phyloP scores from a whole-genome alignment of 2,888 invertebrate genomes.

The Ferdinandea cuprea region DNA sequence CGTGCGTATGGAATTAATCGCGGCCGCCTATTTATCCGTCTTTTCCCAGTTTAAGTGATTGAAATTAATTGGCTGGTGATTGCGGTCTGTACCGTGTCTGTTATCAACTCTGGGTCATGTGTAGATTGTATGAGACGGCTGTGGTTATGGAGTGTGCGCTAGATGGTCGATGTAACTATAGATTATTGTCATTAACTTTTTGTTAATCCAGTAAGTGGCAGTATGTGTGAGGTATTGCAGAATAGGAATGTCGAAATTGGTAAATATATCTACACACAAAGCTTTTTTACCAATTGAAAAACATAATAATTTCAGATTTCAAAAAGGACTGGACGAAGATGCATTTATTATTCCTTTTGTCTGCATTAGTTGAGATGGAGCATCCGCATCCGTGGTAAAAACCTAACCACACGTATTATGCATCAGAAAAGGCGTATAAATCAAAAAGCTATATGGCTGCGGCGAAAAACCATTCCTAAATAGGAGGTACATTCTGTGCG shows the following conservation, averaged over 20 bases:
- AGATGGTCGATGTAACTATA: not conserved
- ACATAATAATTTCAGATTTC: no score
- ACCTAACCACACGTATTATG: constrained; percentile 31
- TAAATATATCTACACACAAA: no score
- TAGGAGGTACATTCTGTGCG: constrained; percentile 3
- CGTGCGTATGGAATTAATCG: constrained; percentile 57
- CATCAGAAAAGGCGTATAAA: constrained; percentile 49
- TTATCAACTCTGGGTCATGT: constrained; percentile 30
- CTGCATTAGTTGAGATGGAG: no score
- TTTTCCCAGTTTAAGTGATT: constrained; percentile 56
- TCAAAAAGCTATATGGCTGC: constrained; percentile 38
- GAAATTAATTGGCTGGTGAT: constrained; percentile 67
- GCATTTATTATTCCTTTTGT: constrained; percentile 11
- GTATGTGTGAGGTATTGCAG: constrained; percentile 18
- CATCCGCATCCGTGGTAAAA: constrained; percentile 10
- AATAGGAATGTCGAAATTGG: not conserved
- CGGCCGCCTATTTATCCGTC: constrained; percentile 50
- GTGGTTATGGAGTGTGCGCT: not conserved
- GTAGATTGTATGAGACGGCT: not conserved
- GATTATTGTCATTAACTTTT: constrained; percentile 40
- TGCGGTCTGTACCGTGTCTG: constrained; percentile 54
- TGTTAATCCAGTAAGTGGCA: constrained; percentile 16
- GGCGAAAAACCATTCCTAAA: constrained; percentile 2
- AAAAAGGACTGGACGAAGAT: no score
- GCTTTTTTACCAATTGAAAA: no score